Conservation (phyloP, 2,113 vertebrate genomes). For the Meles meles region DNA sequence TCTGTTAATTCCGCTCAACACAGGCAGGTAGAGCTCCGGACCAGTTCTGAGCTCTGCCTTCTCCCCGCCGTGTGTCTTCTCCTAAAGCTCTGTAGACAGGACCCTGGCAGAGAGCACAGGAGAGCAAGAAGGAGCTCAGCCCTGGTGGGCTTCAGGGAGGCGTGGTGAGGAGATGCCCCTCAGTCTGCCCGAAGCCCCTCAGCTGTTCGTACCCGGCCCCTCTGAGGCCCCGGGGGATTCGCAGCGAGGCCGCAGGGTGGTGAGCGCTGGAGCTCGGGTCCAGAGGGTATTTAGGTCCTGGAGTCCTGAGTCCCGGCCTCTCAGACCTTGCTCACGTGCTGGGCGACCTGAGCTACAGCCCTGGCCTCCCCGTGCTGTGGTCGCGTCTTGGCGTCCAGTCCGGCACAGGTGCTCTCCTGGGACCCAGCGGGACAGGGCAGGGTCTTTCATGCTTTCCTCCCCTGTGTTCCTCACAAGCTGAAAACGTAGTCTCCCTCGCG, state of each 20-base stretch:
- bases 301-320: not conserved
- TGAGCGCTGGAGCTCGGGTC: not conserved
- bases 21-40: not conserved
- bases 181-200: not conserved
- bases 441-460: not conserved
- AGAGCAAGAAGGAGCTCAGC: not conserved
- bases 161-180: not conserved
- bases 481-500: not conserved
- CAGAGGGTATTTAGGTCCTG: not conserved
- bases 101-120: not conserved
- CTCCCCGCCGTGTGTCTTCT: not conserved
- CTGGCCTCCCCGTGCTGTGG: not conserved
- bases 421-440: not conserved
- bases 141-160: not conserved
- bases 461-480: not conserved
- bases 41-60: not conserved
- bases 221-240: not conserved
- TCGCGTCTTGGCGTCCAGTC: not conserved
- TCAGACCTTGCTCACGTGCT: fast-evolving
- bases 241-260: not conserved
- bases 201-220: fast-evolving
- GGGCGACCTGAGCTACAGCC: not conserved
- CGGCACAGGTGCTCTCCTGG: not conserved
- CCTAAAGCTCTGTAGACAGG: not conserved
- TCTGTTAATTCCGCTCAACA: not conserved